A percentile compares a stretch with the other conserved stretches of the same genome.
Evolutionary conservation across 2,797 vertebrate species (phyloP).

Genomic region (Chloroceryle amazona): DNA sequence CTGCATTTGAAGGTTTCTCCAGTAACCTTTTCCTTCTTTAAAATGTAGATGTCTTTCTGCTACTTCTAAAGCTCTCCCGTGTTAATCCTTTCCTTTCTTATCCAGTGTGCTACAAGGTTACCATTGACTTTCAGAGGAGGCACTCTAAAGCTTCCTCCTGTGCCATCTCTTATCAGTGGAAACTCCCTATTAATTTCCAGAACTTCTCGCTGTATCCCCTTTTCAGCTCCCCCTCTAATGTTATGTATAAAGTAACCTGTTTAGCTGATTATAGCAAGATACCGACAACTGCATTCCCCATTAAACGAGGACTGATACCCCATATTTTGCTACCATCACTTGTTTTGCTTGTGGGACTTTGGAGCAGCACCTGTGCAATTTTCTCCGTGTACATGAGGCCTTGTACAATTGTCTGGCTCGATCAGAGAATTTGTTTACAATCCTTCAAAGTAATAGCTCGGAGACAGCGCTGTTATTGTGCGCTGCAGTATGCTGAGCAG

Average conservation of each 20-base stretch:
- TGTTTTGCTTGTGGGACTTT: neutral
- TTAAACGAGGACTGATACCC: neutral
- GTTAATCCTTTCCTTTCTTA: neutral
- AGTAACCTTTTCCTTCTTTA: neutral
- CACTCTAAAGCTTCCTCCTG: neutral
- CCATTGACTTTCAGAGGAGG: neutral
- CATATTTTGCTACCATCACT: fast-evolving
- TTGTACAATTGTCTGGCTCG: fast-evolving
- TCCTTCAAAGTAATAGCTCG: neutral
- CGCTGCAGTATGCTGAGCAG: neutral
- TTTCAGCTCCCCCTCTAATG: neutral
- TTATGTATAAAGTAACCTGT: neutral
- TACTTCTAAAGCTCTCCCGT: neutral
- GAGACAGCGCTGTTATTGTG: neutral
- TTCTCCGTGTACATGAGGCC: neutral
- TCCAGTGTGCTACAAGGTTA: neutral
- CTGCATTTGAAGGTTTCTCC: neutral
- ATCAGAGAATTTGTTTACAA: neutral
- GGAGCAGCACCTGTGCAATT: neutral
- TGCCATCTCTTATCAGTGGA: neutral
- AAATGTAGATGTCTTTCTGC: neutral
- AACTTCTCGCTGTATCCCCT: neutral
- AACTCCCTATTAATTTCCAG: neutral
- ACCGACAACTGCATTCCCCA: neutral
- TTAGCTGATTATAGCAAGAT: neutral